Evolutionary conservation across 2,113 vertebrate species (phyloP).

Genomic region (Paratilapia polleni): DNA sequence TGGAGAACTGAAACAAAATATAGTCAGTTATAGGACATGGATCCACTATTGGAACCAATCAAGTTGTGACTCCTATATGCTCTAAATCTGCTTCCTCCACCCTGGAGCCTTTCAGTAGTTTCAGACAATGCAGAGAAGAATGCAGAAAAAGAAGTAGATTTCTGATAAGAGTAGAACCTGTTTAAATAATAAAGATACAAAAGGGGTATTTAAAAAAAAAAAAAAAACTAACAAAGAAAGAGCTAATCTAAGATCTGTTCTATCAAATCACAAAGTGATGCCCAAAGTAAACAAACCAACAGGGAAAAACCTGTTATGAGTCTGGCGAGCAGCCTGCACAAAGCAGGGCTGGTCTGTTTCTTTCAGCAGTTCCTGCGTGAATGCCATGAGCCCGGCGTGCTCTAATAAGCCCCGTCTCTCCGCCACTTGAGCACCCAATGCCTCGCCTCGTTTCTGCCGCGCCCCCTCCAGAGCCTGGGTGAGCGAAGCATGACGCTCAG

Average conservation of each 20-base stretch:
- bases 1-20: accelerated
- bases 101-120: neutral
- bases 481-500: slow-evolving; percentile 86
- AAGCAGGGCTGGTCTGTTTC: slow-evolving; percentile 95
- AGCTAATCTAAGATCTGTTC: neutral
- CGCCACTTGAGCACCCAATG: slow-evolving; percentile 85
- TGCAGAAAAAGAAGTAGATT: neutral
- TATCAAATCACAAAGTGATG: neutral
- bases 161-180: neutral
- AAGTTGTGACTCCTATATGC: neutral
- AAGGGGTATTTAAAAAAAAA: too few relatives aligned
- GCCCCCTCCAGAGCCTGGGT: slow-evolving; percentile 87
- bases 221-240: too few relatives aligned
- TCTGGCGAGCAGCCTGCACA: slow-evolving; percentile 91
- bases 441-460: slow-evolving; percentile 86
- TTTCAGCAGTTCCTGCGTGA: slow-evolving; percentile 92
- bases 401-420: slow-evolving; percentile 92
- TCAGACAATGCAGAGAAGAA: neutral
- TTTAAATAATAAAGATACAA: too few relatives aligned
- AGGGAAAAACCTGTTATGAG: slow-evolving; percentile 89
- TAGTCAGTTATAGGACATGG: neutral
- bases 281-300: neutral
- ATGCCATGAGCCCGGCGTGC: slow-evolving; percentile 91
- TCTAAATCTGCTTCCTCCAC: accelerated
- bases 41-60: neutral